These are phyloP conservation scores for Spongilla lacustris DNA, from an alignment of 37 sponge, comb jelly and placozoan genomes.

Conservation along the genomic window DNA sequence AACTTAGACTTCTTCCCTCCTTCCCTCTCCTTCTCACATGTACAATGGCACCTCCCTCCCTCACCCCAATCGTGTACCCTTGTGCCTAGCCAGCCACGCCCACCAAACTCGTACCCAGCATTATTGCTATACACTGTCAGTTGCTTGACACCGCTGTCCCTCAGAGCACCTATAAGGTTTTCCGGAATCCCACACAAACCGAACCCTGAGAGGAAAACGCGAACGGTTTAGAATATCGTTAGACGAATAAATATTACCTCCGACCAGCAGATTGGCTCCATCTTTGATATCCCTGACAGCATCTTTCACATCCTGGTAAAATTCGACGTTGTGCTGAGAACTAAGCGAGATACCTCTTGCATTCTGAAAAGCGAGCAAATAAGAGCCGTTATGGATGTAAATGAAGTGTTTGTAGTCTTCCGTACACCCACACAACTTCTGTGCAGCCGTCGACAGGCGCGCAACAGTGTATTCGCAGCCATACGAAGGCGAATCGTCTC, in stretches of 20 bases:
- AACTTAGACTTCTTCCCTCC: no score
- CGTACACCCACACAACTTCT: not conserved
- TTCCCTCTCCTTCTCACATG: no score
- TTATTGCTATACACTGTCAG: constrained; percentile 87
- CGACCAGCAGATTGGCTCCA: constrained; percentile 83
- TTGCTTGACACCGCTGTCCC: constrained; percentile 24
- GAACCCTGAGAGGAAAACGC: constrained; percentile 49
- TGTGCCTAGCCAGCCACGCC: no score
- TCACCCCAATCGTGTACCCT: no score
- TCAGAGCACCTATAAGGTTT: constrained; percentile 77
- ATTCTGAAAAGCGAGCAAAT: not conserved
- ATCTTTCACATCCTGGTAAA: constrained; percentile 69
- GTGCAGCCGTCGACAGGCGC: not conserved
- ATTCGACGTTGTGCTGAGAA: constrained; percentile 13
- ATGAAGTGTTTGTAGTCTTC: no score
- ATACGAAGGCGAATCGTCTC: not conserved
- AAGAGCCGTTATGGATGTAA: not conserved
- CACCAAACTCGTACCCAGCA: constrained; percentile 46
- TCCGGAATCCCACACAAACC: constrained; percentile 94
- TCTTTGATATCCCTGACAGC: constrained; percentile 78
- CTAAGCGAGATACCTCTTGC: constrained; percentile 2
- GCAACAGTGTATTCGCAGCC: not conserved
- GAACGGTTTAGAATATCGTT: not conserved
- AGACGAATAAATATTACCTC: constrained; percentile 43
- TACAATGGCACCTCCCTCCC: no score